Percentiles rank a stretch among this genome's conserved stretches.
Evolutionary conservation across 2,888 invertebrate species (phyloP).

Genomic region (Protodeltote pygarga): DNA sequence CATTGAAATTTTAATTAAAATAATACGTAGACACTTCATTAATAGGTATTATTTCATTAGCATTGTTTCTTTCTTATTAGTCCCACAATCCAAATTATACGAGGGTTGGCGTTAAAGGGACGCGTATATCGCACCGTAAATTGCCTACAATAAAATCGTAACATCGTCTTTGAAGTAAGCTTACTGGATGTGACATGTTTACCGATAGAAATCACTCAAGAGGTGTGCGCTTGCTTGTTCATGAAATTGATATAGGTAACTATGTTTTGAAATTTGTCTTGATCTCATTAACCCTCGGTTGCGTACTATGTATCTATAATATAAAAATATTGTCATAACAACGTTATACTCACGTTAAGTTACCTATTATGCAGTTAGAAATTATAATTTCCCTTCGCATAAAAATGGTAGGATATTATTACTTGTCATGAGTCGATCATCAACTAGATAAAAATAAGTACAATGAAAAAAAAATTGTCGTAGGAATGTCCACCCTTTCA

Average conservation of each 20-base stretch:
- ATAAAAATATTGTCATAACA: neutral
- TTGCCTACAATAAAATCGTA: slow-evolving; percentile 82
- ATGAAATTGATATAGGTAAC: no score
- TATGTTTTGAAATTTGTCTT: no score
- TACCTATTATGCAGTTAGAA: no score
- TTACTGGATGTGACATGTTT: slow-evolving; percentile 52
- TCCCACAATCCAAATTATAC: slow-evolving; percentile 78
- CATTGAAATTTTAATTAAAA: slow-evolving; percentile 52
- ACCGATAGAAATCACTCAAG: neutral
- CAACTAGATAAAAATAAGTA: no score
- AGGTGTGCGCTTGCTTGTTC: neutral
- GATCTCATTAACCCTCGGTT: no score
- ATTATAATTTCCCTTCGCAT: no score
- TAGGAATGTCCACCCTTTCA: no score
- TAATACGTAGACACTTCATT: slow-evolving; percentile 58
- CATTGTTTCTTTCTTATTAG: slow-evolving; percentile 76
- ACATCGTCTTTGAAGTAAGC: slow-evolving; percentile 54
- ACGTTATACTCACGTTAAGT: no score
- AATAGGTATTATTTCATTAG: slow-evolving; percentile 72
- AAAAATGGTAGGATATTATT: no score
- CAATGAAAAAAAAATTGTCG: no score
- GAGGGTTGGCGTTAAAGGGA: slow-evolving; percentile 78
- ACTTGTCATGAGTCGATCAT: no score
- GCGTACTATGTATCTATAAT: no score
- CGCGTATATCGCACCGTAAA: slow-evolving; percentile 79